Conservation (phyloP, 1,140 invertebrate genomes). For the Stegodyphus mimosarum region DNA sequence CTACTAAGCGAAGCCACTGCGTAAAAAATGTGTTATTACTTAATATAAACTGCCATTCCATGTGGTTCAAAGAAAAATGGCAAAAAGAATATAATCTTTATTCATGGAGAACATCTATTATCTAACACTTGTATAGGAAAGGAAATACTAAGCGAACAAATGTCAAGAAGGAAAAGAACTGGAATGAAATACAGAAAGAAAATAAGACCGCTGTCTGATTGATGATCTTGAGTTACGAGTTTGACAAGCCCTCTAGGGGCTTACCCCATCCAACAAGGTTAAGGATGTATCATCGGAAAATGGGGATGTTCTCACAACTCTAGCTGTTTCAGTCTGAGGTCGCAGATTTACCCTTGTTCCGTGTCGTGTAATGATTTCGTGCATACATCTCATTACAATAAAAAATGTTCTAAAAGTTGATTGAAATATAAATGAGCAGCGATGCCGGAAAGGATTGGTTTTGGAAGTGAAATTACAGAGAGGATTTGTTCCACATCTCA, state of each 20-base stretch:
- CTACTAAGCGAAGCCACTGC: too few species aligned
- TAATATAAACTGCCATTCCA: too few species aligned
- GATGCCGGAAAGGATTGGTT: not conserved
- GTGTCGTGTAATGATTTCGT: not conserved
- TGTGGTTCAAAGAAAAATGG: too few species aligned
- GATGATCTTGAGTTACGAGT: slow-evolving; percentile 18
- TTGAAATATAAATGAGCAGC: slow-evolving; percentile 25
- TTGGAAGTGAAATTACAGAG: slow-evolving; percentile 4
- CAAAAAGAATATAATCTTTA: too few species aligned
- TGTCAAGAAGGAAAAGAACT: not conserved
- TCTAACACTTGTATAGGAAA: too few species aligned
- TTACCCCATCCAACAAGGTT: not conserved
- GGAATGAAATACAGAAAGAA: not conserved
- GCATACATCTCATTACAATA: not conserved
- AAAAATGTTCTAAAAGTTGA: not conserved
- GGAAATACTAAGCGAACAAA: not conserved
- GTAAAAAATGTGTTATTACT: too few species aligned
- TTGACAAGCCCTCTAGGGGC: slow-evolving; percentile 21
- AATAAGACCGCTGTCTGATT: not conserved
- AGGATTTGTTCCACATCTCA: too few species aligned
- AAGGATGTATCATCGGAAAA: not conserved
- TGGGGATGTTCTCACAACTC: not conserved
- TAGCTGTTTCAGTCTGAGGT: not conserved
- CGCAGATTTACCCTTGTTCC: not conserved
- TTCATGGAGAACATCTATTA: too few species aligned